Conservation (phyloP, 2,888 invertebrate species). For the Ischnura elegans region DNA sequence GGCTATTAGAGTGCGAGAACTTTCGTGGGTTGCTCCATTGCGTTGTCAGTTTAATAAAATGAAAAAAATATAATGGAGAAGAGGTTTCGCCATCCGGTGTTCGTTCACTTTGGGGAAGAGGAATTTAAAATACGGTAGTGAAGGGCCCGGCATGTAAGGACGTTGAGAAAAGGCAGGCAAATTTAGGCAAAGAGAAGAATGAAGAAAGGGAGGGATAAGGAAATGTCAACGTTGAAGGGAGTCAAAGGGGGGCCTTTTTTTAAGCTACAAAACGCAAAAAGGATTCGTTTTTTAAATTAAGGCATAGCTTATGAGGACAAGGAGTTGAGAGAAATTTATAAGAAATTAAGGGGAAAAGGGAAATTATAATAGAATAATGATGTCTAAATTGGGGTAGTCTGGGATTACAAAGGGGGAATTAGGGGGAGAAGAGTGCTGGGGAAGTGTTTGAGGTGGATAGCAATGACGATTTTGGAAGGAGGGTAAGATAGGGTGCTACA, state of each 20-base stretch:
- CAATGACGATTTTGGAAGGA: not conserved
- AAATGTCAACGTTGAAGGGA: conserved; percentile 12
- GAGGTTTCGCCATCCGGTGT: conserved; percentile 49
- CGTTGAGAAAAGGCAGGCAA: not conserved
- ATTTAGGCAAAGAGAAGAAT: not conserved
- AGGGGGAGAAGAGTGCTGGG: not conserved
- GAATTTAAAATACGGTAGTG: conserved; percentile 53
- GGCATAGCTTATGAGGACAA: not conserved
- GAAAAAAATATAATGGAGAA: conserved; percentile 14
- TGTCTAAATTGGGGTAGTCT: conserved; percentile 51
- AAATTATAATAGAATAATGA: conserved; percentile 65
- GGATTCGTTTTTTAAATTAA: conserved; percentile 55
- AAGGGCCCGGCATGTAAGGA: not conserved
- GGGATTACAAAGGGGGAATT: conserved; percentile 52
- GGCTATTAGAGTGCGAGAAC: conserved; percentile 49
- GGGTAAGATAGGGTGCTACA: not conserved
- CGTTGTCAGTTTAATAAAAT: conserved; percentile 26
- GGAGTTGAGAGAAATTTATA: conserved; percentile 42
- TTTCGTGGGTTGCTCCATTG: not conserved
- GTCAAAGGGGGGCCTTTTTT: not conserved
- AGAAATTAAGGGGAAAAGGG: conserved; percentile 56
- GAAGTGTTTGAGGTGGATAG: conserved; percentile 8
- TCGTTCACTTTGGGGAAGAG: conserved; percentile 49
- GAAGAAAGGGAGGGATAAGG: not conserved
- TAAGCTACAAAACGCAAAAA: conserved; percentile 7